Evolutionary conservation across 2,888 invertebrate species (phyloP).

Genomic region (Melitaea athalia): DNA sequence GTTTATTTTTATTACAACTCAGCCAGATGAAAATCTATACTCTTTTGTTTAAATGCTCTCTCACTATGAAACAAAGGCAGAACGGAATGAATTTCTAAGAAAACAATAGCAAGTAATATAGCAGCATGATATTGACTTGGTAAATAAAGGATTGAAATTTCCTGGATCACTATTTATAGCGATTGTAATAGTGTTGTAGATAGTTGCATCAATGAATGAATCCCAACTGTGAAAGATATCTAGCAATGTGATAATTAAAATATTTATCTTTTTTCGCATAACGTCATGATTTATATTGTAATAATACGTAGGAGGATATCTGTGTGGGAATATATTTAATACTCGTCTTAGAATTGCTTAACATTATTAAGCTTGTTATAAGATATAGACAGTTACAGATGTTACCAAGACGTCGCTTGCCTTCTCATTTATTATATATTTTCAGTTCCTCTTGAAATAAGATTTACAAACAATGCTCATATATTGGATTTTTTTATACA

Average conservation of each 20-base stretch:
- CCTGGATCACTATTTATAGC: conserved; percentile 27
- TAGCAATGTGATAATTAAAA: background rate
- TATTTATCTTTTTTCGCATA: background rate
- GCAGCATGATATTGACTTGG: conserved; percentile 34
- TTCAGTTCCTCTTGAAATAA: no score
- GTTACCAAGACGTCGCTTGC: no score
- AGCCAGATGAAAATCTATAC: conserved; percentile 40
- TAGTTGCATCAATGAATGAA: conserved; percentile 5
- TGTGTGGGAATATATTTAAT: background rate
- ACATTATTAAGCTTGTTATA: no score
- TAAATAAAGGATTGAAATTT: conserved; percentile 34
- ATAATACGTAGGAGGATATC: background rate
- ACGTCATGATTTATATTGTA: background rate
- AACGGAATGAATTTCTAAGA: conserved; percentile 38
- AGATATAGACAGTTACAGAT: no score
- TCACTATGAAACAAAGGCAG: conserved; percentile 40
- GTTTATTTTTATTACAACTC: conserved; percentile 32
- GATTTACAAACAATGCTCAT: no score
- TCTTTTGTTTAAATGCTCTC: conserved; percentile 39
- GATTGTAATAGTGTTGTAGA: conserved; percentile 10
- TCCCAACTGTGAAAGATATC: background rate
- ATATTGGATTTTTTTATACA: no score
- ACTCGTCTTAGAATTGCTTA: background rate
- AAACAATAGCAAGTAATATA: conserved; percentile 35
- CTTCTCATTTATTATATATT: no score